Evolutionary conservation across 2,888 invertebrate species (phyloP), one percentile per base, ranked within the genome.

Genomic region (Lasioglossum lativentre): DNA sequence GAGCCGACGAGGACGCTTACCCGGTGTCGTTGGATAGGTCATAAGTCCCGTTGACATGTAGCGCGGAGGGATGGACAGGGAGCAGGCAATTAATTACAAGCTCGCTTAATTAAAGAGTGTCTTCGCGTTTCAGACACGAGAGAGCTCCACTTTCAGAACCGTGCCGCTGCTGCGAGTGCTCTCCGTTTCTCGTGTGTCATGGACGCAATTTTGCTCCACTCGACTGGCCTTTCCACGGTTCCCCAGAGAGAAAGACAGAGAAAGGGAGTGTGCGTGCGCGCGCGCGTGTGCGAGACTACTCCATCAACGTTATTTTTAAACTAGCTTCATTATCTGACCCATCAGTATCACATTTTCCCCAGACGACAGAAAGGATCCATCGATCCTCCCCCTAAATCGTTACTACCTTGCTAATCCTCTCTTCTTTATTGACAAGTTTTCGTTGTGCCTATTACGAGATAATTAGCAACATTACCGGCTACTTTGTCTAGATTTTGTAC

Each of bases 21-120:
- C 27, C 75, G 68, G 59, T 73, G 80, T 73, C 73, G 84, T 79
- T 74, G 77, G 78, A 72, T 82, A 87, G 83, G 87, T 89, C 85
- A 78, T 79, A 87, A 88, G 75, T 83, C 76, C 83, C 73, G 83
- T 85, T 72, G 86, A 83, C 82, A 45, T 84, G 85, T 88, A 87
- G 79, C 84, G 75, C 77, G 73, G 66, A 45, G 68, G 81, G 79
- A 83, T 79, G 84, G 86, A 80, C 84, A 76, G 59, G 66, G 84
- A 84, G 74, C 81, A 78, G 82, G 82, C 86, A 90, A 90, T 90
- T 89, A 90, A 90, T 90, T 89, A 88, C 78, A 79, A 81, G 82
- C 83, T 74, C 84, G 90, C 84, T 90, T 90, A 90, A 90, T 89
- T 90, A 90, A 89, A 90, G 87, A 85, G 88, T 83, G 83, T 83